Evolutionary conservation across 2,797 vertebrate species (phyloP).

Genomic region (Adelosebastes latens): DNA sequence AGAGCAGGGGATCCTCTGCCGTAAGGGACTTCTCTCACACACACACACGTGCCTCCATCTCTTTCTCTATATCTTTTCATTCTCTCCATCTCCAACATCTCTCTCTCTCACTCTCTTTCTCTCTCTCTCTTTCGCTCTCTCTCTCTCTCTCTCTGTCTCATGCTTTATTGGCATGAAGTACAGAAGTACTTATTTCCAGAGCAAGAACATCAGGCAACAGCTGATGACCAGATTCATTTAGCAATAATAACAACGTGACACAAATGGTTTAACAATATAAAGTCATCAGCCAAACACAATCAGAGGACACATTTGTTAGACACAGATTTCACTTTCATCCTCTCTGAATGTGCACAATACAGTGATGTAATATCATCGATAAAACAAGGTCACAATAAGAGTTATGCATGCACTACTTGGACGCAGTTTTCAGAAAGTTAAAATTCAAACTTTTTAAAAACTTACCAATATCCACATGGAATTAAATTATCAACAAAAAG

Average conservation of each 20-base stretch:
- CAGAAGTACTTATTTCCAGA: conserved; percentile 16
- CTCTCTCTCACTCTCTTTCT: background rate
- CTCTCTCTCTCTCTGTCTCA: background rate
- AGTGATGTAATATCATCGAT: background rate
- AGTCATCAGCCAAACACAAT: background rate
- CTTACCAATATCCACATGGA: background rate
- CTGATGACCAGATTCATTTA: conserved; percentile 32
- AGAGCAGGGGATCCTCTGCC: conserved; percentile 80
- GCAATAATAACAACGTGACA: background rate
- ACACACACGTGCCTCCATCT: conserved; percentile 53
- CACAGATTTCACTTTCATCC: background rate
- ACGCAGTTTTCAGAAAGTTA: background rate
- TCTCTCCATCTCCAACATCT: conserved; percentile 40
- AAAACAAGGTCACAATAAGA: background rate
- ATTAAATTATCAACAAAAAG: background rate
- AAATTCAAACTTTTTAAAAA: background rate
- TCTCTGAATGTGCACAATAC: background rate
- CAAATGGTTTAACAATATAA: background rate
- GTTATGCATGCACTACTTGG: too few species aligned
- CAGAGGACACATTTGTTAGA: background rate
- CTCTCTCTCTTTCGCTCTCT: background rate
- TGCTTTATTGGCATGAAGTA: conserved; percentile 21
- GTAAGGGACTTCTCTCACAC: conserved; percentile 68
- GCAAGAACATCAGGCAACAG: conserved; percentile 14
- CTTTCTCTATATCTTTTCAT: conserved; percentile 31